Percentiles rank a stretch among this genome's conserved stretches.
Evolutionary conservation across 2,113 vertebrate species (phyloP).

Genomic region (Gavialis gangeticus): DNA sequence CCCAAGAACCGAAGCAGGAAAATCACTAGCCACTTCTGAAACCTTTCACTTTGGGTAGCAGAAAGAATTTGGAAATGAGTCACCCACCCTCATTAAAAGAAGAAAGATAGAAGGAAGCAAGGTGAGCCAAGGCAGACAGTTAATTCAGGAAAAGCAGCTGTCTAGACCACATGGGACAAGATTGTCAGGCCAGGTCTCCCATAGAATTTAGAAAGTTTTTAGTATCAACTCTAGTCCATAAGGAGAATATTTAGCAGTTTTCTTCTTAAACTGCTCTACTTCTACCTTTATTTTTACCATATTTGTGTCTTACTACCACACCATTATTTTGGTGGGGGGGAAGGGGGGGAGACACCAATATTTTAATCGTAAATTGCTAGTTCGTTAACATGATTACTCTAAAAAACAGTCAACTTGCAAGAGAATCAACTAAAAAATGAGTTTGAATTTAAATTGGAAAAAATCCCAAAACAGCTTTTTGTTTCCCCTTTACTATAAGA

Average conservation of each 20-base stretch:
- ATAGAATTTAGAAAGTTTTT: background rate
- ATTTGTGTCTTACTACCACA: background rate
- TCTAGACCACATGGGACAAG: background rate
- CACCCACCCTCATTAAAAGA: background rate
- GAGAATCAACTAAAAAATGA: conserved; percentile 44
- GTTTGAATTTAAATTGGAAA: background rate
- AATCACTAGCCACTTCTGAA: background rate
- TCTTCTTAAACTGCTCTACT: background rate
- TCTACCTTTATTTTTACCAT: background rate
- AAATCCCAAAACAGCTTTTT: background rate
- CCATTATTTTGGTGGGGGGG: background rate
- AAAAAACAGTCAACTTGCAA: conserved; percentile 18
- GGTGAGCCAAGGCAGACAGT: background rate
- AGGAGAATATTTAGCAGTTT: background rate
- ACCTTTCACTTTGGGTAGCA: background rate
- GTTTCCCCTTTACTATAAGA: accelerated
- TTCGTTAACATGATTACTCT: conserved; percentile 23
- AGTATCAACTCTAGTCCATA: background rate
- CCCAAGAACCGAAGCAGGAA: background rate
- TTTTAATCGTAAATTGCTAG: background rate
- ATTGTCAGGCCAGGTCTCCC: background rate
- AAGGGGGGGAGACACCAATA: background rate
- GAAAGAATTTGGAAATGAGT: background rate
- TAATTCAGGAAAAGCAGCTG: background rate
- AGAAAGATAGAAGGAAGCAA: background rate